These are phyloP conservation scores for Muntiacus muntjak DNA, from an alignment of 2,113 vertebrate genomes.

Conservation along the genomic window DNA sequence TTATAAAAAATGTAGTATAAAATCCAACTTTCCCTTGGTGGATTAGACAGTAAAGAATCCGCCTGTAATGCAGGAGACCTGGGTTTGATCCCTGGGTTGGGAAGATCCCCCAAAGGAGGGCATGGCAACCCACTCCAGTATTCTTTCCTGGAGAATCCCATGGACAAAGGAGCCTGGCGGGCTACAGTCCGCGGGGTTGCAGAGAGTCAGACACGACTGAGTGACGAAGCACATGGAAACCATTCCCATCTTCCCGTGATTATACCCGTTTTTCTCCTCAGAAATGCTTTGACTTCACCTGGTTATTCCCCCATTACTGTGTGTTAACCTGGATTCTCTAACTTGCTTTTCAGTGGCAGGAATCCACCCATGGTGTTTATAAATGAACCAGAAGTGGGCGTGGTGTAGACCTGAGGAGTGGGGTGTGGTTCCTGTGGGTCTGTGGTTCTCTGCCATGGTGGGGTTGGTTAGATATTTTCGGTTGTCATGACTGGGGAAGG, in stretches of 20 bases:
- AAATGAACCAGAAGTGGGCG: too few relatives aligned
- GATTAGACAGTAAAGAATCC: background rate
- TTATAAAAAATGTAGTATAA: background rate
- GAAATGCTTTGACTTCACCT: background rate
- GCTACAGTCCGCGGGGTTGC: background rate
- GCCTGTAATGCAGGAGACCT: background rate
- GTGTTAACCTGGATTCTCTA: background rate
- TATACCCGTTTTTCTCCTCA: background rate
- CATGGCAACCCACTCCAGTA: background rate
- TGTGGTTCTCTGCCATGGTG: accelerated
- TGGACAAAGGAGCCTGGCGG: background rate
- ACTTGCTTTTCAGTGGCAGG: background rate
- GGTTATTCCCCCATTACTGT: accelerated
- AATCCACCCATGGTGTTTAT: accelerated
- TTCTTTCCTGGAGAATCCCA: background rate
- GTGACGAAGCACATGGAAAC: background rate
- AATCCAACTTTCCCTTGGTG: background rate
- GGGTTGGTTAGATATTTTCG: accelerated
- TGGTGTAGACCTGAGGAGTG: accelerated
- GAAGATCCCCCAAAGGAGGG: background rate
- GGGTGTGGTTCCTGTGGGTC: accelerated
- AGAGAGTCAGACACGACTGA: background rate
- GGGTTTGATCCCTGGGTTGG: background rate
- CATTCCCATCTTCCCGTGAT: accelerated
- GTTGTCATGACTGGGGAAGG: background rate